A percentile compares a stretch with the other conserved stretches of the same genome.
These are phyloP conservation scores for Gambusia affinis DNA, from an alignment of 2,113 vertebrate species.

Conservation along the genomic window DNA sequence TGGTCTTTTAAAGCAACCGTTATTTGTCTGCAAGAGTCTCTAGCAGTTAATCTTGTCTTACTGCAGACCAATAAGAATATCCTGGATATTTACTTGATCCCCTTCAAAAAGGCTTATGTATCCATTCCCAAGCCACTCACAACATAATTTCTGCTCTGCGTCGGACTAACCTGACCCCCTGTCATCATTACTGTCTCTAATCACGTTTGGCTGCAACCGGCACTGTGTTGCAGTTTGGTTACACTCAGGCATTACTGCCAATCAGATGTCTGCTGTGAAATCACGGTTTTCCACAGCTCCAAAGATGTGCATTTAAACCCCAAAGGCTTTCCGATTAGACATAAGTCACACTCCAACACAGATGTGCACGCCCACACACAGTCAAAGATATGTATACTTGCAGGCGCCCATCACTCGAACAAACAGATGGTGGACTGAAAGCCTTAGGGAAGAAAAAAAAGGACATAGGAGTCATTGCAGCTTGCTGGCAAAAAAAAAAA, in stretches of 20 bases:
- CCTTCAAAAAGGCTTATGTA: constrained; percentile 29
- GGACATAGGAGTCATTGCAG: constrained; percentile 43
- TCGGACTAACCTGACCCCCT: constrained; percentile 24
- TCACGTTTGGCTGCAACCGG: constrained; percentile 29
- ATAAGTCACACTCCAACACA: constrained; percentile 34
- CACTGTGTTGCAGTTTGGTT: constrained; percentile 11
- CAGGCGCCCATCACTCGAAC: constrained; percentile 45
- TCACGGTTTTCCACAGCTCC: constrained; percentile 35
- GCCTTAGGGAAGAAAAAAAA: constrained; percentile 36
- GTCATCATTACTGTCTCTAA: constrained; percentile 41
- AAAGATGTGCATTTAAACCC: constrained; percentile 33
- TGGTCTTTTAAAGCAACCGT: not conserved
- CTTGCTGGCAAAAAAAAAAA: constrained; percentile 21
- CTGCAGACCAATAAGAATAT: constrained; percentile 10
- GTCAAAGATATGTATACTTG: constrained; percentile 46
- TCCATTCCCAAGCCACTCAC: not conserved
- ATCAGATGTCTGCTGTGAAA: constrained; percentile 34
- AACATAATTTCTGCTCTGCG: constrained; percentile 20
- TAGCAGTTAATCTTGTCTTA: constrained; percentile 7
- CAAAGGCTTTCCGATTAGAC: constrained; percentile 39
- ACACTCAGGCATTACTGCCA: constrained; percentile 43
- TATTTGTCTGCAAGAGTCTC: not conserved
- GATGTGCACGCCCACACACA: not conserved
- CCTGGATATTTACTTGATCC: not conserved
- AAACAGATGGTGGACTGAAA: constrained; percentile 52